Base-by-base conservation (phyloP, 2,797 vertebrate species). In the Gallinago stenura region DNA sequence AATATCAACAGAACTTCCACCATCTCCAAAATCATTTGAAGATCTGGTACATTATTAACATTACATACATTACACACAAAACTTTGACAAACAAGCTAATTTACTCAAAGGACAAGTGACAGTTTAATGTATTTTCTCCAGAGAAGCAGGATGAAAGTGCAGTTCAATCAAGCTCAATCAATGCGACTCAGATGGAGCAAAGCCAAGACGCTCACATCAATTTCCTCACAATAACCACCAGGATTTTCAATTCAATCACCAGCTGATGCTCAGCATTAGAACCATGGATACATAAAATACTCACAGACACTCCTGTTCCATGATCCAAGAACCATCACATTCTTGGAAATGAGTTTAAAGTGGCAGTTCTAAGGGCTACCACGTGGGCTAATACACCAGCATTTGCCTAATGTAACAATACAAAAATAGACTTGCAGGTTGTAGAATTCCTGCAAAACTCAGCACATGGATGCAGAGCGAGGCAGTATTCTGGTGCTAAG, bases 151-250 rank as follows among this genome's bases (percentile, higher is more conserved):
- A 60, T 9, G 4, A 70, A 77, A 16, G 12, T n/a, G 21, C 69
- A 88, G 54, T 8, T 92, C 70, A 79, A 20, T 4, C 28, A 31
- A 82, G 31, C 7, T 48, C 72, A 54, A 85, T 41, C 82, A 83
- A 62, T 0, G 1, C 0, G 2, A 46, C 48, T 28, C 60, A 26
- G 18, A 12, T 20, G 15, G 21, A 85, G 9, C 41, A 51, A 61
- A 76, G 60, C 35, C 58, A 86, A 91, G 60, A 79, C 3, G 15
- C 26, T 62, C 15, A 48, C 35, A 62, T 46, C 19, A 31, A 19
- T 30, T 70, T 68, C 53, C 37, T 80, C 61, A 57, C 18, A 54
- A 35, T 33, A 90, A 79, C 33, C 64, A 89, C 24, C 0, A 1
- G 25, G 5, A 56, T 11, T 45, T 76, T 64, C 35, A 60, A 53